Percentiles rank a stretch among this genome's conserved stretches.
phyloP scores from a whole-genome alignment of 2,888 invertebrate genomes.

The Allolobophora icterica region DNA sequence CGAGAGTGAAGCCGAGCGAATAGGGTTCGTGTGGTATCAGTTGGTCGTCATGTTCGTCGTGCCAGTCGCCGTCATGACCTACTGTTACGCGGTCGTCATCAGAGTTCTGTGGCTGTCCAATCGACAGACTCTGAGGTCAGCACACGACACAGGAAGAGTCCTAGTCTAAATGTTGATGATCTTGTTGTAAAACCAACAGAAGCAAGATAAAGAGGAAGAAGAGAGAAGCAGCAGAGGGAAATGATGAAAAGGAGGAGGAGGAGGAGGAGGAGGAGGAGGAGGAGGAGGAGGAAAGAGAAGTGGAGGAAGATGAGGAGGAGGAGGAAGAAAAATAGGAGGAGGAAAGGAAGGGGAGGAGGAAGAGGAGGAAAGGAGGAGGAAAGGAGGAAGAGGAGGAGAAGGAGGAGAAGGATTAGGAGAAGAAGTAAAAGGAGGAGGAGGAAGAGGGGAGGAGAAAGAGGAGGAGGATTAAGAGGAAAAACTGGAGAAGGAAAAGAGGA shows the following conservation, averaged over 20 bases:
- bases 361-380: too few relatives aligned
- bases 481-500: too few relatives aligned
- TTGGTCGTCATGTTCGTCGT: conserved; percentile 63
- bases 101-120: conserved; percentile 62
- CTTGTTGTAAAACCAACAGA: too few relatives aligned
- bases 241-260: background rate
- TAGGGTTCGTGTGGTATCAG: conserved; percentile 62
- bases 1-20: conserved; percentile 12
- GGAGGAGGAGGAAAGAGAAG: background rate
- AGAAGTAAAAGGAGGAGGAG: background rate
- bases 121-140: background rate
- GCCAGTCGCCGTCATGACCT: conserved; percentile 63
- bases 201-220: background rate
- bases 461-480: too few relatives aligned
- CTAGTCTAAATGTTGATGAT: too few relatives aligned
- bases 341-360: too few relatives aligned
- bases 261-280: background rate
- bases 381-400: background rate
- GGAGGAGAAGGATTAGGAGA: background rate
- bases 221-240: background rate
- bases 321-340: too few relatives aligned
- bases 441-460: too few relatives aligned
- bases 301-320: background rate
- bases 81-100: conserved; percentile 66
- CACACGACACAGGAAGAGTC: background rate